Percentiles rank a stretch among this genome's conserved stretches.
Conservation (phyloP, 2,797 vertebrate genomes). For the Falco concolor region DNA sequence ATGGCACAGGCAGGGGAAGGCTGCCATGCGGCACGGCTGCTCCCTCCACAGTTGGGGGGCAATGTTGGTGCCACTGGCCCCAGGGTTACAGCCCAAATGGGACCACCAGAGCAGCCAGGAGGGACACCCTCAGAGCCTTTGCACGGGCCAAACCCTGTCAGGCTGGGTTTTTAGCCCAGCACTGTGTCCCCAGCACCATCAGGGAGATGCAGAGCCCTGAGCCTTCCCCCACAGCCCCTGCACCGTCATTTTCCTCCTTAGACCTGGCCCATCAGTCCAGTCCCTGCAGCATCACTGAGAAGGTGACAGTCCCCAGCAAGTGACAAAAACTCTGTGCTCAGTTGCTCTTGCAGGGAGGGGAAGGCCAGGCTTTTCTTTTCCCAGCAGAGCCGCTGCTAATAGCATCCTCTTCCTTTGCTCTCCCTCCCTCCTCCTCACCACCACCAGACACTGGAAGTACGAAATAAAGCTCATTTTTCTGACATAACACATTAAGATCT, state of each 20-base stretch:
- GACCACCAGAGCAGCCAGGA: neutral
- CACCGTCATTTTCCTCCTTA: constrained; percentile 77
- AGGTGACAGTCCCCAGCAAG: constrained; percentile 70
- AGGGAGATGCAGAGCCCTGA: fast-evolving
- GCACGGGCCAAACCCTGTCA: neutral
- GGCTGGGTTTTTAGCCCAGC: neutral
- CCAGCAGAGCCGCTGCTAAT: neutral
- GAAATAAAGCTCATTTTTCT: constrained; percentile 20
- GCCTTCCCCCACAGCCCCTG: constrained; percentile 48
- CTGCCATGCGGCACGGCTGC: fast-evolving
- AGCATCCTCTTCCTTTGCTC: neutral
- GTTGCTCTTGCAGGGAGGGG: constrained; percentile 65
- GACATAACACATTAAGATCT: constrained; percentile 8
- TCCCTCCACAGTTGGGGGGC: neutral
- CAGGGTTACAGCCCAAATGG: neutral
- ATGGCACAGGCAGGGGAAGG: fast-evolving
- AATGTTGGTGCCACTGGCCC: neutral
- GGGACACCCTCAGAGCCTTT: neutral
- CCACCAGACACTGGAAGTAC: neutral
- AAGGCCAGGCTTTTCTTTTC: neutral
- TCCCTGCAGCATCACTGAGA: constrained; percentile 71
- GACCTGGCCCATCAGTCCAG: constrained; percentile 71
- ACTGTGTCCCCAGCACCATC: neutral
- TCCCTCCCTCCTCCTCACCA: neutral
- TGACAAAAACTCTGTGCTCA: constrained; percentile 78